A percentile compares a stretch with the other conserved stretches of the same genome.
phyloP scores from a whole-genome alignment of 1,140 invertebrate genomes.

The Hesperophylax magnus region DNA sequence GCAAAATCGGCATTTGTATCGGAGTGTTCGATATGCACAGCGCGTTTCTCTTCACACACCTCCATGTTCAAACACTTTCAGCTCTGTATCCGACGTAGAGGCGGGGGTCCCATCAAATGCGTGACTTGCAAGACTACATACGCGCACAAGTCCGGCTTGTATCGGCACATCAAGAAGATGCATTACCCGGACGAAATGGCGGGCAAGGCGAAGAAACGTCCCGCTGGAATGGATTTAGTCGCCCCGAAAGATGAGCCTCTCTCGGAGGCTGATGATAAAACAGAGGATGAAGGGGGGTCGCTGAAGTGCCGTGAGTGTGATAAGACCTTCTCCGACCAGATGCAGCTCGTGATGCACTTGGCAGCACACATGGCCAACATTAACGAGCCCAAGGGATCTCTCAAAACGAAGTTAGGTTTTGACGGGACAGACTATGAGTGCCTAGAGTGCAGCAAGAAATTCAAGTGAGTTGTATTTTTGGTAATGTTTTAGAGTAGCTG shows the following conservation, averaged over 20 bases:
- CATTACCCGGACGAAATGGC: conserved; percentile 36
- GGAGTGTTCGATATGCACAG: conserved; percentile 52
- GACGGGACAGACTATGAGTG: conserved; percentile 36
- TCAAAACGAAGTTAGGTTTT: background rate
- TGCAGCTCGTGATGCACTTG: conserved; percentile 63
- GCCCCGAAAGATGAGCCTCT: conserved; percentile 6
- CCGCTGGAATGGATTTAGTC: background rate
- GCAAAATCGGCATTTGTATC: conserved; percentile 22
- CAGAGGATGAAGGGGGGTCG: background rate
- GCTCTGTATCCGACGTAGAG: conserved; percentile 34
- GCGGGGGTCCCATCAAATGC: conserved; percentile 40
- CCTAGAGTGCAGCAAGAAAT: conserved; percentile 49
- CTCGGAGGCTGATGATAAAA: conserved; percentile 1
- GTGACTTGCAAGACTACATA: conserved; percentile 48
- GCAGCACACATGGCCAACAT: conserved; percentile 66
- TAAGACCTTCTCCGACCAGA: conserved; percentile 61
- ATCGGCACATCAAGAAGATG: conserved; percentile 47
- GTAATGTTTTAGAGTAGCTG: background rate
- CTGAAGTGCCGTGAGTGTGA: conserved; percentile 65
- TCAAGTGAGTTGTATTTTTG: conserved; percentile 44
- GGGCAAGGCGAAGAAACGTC: background rate
- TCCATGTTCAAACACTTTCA: conserved; percentile 51
- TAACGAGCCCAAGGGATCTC: conserved; percentile 56
- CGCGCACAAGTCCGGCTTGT: conserved; percentile 37
- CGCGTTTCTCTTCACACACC: conserved; percentile 39